A percentile compares a stretch with the other conserved stretches of the same genome.
Evolutionary conservation across 1,140 invertebrate genomes (phyloP).

Genomic region (Ceratina calcarata): DNA sequence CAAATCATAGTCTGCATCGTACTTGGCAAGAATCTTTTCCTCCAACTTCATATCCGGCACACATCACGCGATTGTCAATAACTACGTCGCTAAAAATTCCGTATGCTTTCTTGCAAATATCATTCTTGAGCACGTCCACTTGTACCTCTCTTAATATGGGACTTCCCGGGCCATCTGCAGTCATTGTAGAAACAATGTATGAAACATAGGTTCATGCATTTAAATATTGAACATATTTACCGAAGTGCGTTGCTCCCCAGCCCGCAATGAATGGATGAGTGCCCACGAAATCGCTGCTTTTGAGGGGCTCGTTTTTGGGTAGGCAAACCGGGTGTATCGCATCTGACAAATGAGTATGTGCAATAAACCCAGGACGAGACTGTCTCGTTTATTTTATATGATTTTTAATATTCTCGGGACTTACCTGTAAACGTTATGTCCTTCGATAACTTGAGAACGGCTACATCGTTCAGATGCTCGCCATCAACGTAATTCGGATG

Average conservation of each 20-base stretch:
- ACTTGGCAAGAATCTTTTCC: slow-evolving; percentile 91
- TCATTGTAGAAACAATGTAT: slow-evolving; percentile 19
- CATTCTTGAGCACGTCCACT: slow-evolving; percentile 83
- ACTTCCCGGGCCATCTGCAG: slow-evolving; percentile 82
- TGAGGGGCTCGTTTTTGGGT: slow-evolving; percentile 81
- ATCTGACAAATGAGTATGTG: background rate
- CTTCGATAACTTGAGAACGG: too few species aligned
- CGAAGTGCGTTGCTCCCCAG: slow-evolving; percentile 86
- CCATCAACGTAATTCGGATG: too few species aligned
- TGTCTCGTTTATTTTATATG: background rate
- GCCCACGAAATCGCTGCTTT: slow-evolving; percentile 78
- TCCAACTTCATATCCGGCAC: slow-evolving; percentile 87
- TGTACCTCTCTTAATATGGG: slow-evolving; percentile 80
- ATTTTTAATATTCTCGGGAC: too few species aligned
- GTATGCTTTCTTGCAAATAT: slow-evolving; percentile 83
- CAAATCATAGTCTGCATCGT: slow-evolving; percentile 10
- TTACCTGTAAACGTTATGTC: too few species aligned
- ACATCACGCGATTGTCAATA: slow-evolving; percentile 86
- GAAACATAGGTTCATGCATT: too few species aligned
- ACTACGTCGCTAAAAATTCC: slow-evolving; percentile 79
- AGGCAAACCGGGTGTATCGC: slow-evolving; percentile 86
- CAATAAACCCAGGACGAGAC: background rate
- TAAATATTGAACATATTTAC: too few species aligned
- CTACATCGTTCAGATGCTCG: too few species aligned
- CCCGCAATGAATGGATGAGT: slow-evolving; percentile 86